Base-by-base conservation (phyloP, 2,888 invertebrate genomes). In the Agonopterix arenella region DNA sequence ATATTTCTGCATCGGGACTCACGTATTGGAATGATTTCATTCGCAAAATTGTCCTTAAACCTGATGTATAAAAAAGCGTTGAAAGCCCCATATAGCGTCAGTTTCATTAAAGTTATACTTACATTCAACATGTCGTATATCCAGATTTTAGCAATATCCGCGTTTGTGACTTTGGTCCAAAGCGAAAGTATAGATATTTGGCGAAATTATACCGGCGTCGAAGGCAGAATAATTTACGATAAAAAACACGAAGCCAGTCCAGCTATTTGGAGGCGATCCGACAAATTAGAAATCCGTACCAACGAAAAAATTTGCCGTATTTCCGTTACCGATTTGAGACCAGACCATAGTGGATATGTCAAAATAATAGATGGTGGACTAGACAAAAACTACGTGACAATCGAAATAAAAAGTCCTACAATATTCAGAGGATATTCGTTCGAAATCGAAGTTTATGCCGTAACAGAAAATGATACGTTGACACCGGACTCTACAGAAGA, bases 391-490 rank as follows among this genome's bases (percentile, higher is more conserved):
- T 80, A 73, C 49, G 80, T 85, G 3, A 84, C 81, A 0, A 61
- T 89, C 8, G 76, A 84, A 59, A 58, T 89, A 1, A 79, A 83
- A 58, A 84, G 88, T 44, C 88, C 88, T 0, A 73, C 84, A 8
- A 68, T 76, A 1, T 69, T 88, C 36, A 68, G 85, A 59, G 88
- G 88, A 47, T 80, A 73, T 47, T 71, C 78, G 16, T 88, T 86
- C 55, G 68, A 71, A 28, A 62, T 88, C 1, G 66, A 80, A 64
- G 80, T 80, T 0, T 86, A 70, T 47, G 68, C 76, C 4, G 53
- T 57, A 4, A 58, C 70, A 2, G 61, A 63, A 13, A 58, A 46
- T 7, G 28, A 36, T 28, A 28, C 28, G 4, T 28, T 28, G 7
- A 5, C 28, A 4, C 28, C 28, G 28, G 7, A 28, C 28, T 28